Evolutionary conservation across 1,140 invertebrate species (phyloP).

Genomic region (Lepidurus arcticus): DNA sequence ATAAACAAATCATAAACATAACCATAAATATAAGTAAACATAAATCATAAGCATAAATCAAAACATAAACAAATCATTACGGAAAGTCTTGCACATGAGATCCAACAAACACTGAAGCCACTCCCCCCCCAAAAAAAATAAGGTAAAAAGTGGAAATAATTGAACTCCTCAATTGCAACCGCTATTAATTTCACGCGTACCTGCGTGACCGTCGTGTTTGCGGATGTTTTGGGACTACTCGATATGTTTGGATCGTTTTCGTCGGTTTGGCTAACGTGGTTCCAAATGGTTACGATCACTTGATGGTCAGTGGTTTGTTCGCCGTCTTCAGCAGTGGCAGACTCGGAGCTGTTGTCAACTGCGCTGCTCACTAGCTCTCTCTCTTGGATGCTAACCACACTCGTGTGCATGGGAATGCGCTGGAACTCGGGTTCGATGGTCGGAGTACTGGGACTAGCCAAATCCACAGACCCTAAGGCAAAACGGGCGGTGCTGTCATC

Average conservation of each 20-base stretch:
- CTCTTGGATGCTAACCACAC: background rate
- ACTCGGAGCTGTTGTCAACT: too few relatives aligned
- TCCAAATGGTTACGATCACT: background rate
- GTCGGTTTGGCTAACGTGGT: background rate
- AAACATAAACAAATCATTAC: background rate
- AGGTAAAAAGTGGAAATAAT: background rate
- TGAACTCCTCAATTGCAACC: background rate
- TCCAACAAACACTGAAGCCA: background rate
- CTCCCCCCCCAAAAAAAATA: background rate
- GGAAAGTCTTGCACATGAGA: background rate
- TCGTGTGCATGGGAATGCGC: background rate
- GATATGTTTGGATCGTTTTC: background rate
- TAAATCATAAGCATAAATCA: background rate
- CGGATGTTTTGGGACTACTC: background rate
- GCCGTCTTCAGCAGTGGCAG: background rate
- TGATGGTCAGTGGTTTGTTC: background rate
- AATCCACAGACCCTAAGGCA: background rate
- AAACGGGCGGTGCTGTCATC: background rate
- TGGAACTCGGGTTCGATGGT: background rate
- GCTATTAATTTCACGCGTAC: slow-evolving; percentile 8
- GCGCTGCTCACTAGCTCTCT: background rate
- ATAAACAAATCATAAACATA: slow-evolving; percentile 3
- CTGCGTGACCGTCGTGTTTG: background rate
- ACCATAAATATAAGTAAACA: background rate
- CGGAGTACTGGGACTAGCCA: background rate